phyloP scores from a whole-genome alignment of 2,888 invertebrate genomes.

The Chalcis sispes region DNA sequence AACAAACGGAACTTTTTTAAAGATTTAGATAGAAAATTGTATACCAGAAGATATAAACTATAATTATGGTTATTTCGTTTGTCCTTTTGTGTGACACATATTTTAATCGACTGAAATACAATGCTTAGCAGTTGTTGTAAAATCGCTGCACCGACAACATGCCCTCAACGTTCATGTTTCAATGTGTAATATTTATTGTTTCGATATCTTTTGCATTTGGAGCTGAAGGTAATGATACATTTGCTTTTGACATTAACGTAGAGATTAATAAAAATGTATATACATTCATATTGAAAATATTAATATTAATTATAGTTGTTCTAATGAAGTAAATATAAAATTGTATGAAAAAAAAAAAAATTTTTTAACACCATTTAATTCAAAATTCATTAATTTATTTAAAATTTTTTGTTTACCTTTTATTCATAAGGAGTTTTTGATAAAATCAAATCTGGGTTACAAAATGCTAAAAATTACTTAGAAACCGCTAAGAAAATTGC shows the following conservation, averaged over 20 bases:
- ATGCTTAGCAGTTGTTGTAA: conserved; percentile 2
- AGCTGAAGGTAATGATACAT: conserved; percentile 37
- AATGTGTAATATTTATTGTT: conserved; percentile 18
- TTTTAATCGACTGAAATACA: conserved; percentile 2
- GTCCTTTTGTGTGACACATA: background rate
- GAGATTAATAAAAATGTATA: background rate
- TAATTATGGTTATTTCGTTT: conserved; percentile 41
- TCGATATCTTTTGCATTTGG: background rate
- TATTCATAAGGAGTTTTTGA: conserved; percentile 72
- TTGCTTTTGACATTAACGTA: background rate
- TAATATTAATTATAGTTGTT: too few relatives aligned
- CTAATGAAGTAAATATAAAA: background rate
- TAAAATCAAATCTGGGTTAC: conserved; percentile 77
- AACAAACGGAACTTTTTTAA: conserved; percentile 35
- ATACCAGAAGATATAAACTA: conserved; percentile 24
- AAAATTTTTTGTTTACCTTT: background rate
- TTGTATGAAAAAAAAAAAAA: background rate
- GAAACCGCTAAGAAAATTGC: conserved; percentile 80
- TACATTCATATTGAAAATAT: background rate
- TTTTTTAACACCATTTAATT: background rate
- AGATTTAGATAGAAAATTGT: conserved; percentile 24
- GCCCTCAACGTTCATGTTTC: conserved; percentile 23
- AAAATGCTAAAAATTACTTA: conserved; percentile 77
- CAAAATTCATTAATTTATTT: conserved; percentile 14
- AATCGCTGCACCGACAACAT: conserved; percentile 24